Evolutionary conservation across 2,888 invertebrate genomes (phyloP).

Genomic region (Eupithecia exiguata): DNA sequence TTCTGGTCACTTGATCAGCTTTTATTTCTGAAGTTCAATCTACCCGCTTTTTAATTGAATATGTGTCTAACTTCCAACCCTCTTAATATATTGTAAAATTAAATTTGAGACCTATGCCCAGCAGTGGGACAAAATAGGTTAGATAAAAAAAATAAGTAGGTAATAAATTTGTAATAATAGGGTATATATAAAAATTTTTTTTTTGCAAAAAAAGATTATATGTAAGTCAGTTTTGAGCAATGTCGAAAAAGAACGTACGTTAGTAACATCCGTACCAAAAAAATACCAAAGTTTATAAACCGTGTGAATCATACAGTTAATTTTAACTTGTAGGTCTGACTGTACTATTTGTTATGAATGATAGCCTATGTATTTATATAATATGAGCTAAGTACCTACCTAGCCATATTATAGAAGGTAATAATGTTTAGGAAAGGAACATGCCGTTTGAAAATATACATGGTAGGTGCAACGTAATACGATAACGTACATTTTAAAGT

Average conservation of each 20-base stretch:
- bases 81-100: background rate
- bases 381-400: background rate
- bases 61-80: background rate
- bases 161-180: too few relatives aligned
- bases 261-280: too few relatives aligned
- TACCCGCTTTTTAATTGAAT: background rate
- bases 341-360: background rate
- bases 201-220: too few relatives aligned
- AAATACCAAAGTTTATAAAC: background rate
- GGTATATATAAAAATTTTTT: too few relatives aligned
- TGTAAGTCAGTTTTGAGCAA: background rate
- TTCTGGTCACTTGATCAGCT: background rate
- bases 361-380: background rate
- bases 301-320: background rate
- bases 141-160: too few relatives aligned
- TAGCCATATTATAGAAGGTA: background rate
- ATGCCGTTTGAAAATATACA: background rate
- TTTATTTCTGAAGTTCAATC: background rate
- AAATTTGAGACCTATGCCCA: too few relatives aligned
- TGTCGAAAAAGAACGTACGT: background rate
- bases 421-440: background rate
- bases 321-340: background rate
- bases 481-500: background rate
- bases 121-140: too few relatives aligned
- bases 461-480: background rate